These are phyloP conservation scores for Aepyceros melampus DNA, from an alignment of 2,113 vertebrate genomes.

Conservation along the genomic window DNA sequence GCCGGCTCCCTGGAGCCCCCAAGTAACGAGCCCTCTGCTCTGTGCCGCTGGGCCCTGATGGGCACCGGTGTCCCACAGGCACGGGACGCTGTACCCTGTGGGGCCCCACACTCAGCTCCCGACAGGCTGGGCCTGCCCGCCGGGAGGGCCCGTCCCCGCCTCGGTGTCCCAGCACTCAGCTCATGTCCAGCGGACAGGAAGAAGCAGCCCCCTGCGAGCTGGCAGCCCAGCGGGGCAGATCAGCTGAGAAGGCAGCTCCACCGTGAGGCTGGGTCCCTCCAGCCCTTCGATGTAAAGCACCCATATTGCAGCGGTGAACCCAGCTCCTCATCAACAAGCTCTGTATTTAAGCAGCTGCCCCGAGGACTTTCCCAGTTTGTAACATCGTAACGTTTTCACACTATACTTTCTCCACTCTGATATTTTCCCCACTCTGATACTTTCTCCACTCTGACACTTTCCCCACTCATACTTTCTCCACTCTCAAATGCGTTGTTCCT, in stretches of 20 bases:
- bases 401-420: not conserved
- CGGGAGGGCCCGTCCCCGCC: not conserved
- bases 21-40: not conserved
- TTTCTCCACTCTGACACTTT: too few species aligned
- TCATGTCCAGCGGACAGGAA: not conserved
- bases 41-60: not conserved
- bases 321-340: not conserved
- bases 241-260: not conserved
- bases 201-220: not conserved
- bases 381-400: not conserved
- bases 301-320: not conserved
- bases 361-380: not conserved
- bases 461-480: not conserved
- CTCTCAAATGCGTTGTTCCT: not conserved
- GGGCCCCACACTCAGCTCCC: not conserved
- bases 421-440: too few species aligned
- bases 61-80: accelerated
- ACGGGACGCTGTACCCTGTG: not conserved
- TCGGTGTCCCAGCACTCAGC: not conserved
- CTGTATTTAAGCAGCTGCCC: not conserved
- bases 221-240: not conserved
- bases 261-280: not conserved
- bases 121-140: too few species aligned
- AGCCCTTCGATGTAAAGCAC: not conserved
- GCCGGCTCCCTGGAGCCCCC: not conserved